Evolutionary conservation across 2,888 invertebrate species (phyloP), one percentile per base, ranked within the genome.

Genomic region (Heliconius ethilla): DNA sequence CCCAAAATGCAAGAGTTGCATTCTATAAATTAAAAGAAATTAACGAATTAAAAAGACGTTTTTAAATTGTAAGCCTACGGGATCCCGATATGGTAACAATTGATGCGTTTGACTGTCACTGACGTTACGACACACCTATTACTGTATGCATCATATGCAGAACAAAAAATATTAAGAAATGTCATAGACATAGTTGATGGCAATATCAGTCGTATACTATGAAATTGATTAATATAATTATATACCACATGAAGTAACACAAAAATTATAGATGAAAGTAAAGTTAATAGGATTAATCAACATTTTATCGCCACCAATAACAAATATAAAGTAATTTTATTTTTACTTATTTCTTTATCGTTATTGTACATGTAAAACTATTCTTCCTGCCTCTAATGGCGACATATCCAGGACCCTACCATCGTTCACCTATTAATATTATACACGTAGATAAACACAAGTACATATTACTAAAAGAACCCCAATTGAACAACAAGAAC

Each of bases 61-160:
- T 62, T 62, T 70, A 62, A 70, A 72, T 76, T 45, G 27, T 55
- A 25, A 37, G n/a, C 67, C 25, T 25, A 59, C 72, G 40, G 65
- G 45, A 73, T 45, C 72, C 65, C 66, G 72, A 25, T 78, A 78
- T 70, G 75, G 59, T 33, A 27, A 76, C 72, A 72, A 78, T 67
- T 78, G 76, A 78, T 73, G 73, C 66, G 73, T 73, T 72, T 72
- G 65, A 51, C 66, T 77, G 75, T 75, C 63, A 66, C 73, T 73
- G 75, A 29, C 63, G 27, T 67, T 59, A 62, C 72, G 75, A 78
- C 75, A 76, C 75, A 67, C 73, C 27, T 76, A 69, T 78, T 78
- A 78, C 62, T 62, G 22, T 25, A 5, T 62, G n/a, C 27, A 63
- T 25, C 25, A 65, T 51, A 37, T 27, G 37, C 15, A 77, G 55